Percentiles rank a stretch among this genome's conserved stretches.
Conservation (phyloP, 2,797 vertebrate species). For the Hybognathus amarus region DNA sequence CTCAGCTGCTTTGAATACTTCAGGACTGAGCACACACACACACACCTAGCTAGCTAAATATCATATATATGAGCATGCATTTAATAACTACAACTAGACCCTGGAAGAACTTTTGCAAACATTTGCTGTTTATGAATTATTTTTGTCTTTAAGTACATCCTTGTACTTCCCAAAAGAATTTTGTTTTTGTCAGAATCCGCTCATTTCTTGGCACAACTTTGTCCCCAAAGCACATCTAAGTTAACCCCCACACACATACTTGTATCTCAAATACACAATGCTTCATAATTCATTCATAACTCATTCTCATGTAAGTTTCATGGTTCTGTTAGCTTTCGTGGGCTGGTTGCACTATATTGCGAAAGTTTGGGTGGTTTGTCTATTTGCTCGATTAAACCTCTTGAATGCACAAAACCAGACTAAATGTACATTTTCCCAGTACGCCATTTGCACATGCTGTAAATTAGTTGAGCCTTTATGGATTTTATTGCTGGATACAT, state of each 20-base stretch:
- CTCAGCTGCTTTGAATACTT: constrained; percentile 21
- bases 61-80: too few species aligned
- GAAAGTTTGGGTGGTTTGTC: constrained; percentile 9
- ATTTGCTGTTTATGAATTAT: not conserved
- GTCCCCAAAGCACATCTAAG: not conserved
- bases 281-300: constrained; percentile 18
- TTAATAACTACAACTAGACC: not conserved
- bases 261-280: not conserved
- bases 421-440: not conserved
- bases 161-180: not conserved
- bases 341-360: constrained; percentile 14
- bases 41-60: too few species aligned
- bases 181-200: too few species aligned
- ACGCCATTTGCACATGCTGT: not conserved
- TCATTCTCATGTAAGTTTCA: constrained; percentile 18
- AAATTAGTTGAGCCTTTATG: not conserved
- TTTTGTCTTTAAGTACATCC: not conserved
- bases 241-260: not conserved
- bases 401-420: constrained; percentile 52
- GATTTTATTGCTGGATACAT: not conserved
- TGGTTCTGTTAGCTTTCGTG: not conserved
- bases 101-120: not conserved
- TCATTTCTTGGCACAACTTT: too few species aligned
- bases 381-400: constrained; percentile 1
- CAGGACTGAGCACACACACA: not conserved